Evolutionary conservation across 2,888 invertebrate genomes (phyloP).

Genomic region (Lochmaea capreae): DNA sequence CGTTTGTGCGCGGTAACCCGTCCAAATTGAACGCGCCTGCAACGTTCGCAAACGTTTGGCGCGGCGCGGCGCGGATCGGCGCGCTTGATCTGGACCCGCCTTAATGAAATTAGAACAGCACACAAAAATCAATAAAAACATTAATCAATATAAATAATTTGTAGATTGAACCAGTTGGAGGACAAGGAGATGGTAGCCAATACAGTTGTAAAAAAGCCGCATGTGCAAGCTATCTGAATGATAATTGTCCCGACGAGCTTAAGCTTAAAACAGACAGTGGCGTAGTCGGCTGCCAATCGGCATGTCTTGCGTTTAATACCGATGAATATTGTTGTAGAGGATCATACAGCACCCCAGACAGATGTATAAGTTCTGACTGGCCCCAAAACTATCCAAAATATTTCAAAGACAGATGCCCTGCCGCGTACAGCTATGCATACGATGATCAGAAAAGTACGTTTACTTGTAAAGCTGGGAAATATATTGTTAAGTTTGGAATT

Average conservation of each 20-base stretch:
- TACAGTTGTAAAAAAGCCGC: constrained; percentile 62
- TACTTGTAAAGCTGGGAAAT: constrained; percentile 62
- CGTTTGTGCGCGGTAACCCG: too few species aligned
- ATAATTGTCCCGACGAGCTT: constrained; percentile 62
- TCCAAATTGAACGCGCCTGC: too few species aligned
- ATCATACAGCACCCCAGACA: constrained; percentile 61
- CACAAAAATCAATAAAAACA: too few species aligned
- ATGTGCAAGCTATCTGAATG: constrained; percentile 60
- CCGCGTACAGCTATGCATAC: constrained; percentile 69
- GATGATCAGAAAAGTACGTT: constrained; percentile 68
- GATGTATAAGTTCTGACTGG: constrained; percentile 61
- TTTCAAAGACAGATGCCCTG: constrained; percentile 67
- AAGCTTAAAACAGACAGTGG: constrained; percentile 50
- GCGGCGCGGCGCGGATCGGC: too few species aligned
- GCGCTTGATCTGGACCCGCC: too few species aligned
- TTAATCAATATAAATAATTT: constrained; percentile 20
- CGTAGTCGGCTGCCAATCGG: constrained; percentile 65
- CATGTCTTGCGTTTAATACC: constrained; percentile 65
- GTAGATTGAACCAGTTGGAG: constrained; percentile 56
- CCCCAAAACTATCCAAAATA: constrained; percentile 61
- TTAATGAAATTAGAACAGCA: background rate
- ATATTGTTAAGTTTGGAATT: constrained; percentile 57
- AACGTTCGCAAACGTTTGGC: too few species aligned
- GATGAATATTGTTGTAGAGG: constrained; percentile 67
- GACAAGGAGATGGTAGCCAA: constrained; percentile 53